Percentiles rank a stretch among this genome's conserved stretches.
These are phyloP conservation scores for Tragelaphus buxtoni DNA, from an alignment of 2,113 vertebrate genomes.

Conservation along the genomic window DNA sequence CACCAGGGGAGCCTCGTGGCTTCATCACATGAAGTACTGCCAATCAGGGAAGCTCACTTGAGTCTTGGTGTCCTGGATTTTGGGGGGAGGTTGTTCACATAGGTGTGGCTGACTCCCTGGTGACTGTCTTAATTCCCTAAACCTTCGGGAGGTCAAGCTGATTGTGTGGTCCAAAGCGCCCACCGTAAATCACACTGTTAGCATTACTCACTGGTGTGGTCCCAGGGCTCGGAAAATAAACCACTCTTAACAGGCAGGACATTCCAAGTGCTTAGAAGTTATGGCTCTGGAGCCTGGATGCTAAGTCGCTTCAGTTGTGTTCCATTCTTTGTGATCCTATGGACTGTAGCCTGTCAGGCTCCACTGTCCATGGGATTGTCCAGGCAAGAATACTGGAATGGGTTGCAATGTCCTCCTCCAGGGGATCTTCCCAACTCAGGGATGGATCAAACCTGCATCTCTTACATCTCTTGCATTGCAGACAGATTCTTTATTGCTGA, in stretches of 20 bases:
- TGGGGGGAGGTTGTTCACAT: not conserved
- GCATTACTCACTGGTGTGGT: not conserved
- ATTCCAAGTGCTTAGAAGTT: not conserved
- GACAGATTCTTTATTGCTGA: not conserved
- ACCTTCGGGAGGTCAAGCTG: not conserved
- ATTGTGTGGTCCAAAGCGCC: not conserved
- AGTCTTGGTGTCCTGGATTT: not conserved
- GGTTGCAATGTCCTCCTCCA: not conserved
- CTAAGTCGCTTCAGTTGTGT: not conserved
- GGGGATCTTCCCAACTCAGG: not conserved
- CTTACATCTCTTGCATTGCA: not conserved
- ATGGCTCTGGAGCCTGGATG: not conserved
- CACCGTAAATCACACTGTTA: not conserved
- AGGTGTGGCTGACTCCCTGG: not conserved
- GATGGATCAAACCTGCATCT: not conserved
- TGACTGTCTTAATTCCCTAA: not conserved
- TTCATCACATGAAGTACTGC: not conserved
- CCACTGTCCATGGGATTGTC: not conserved
- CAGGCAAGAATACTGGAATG: not conserved
- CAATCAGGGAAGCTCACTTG: not conserved
- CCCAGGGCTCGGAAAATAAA: not conserved
- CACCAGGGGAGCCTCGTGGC: too few relatives aligned
- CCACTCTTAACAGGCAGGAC: not conserved
- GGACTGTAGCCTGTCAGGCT: not conserved
- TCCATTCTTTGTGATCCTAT: not conserved